A percentile compares a stretch with the other conserved stretches of the same genome.
phyloP scores from a whole-genome alignment of 1,140 invertebrate genomes.

The Adelges cooleyi region DNA sequence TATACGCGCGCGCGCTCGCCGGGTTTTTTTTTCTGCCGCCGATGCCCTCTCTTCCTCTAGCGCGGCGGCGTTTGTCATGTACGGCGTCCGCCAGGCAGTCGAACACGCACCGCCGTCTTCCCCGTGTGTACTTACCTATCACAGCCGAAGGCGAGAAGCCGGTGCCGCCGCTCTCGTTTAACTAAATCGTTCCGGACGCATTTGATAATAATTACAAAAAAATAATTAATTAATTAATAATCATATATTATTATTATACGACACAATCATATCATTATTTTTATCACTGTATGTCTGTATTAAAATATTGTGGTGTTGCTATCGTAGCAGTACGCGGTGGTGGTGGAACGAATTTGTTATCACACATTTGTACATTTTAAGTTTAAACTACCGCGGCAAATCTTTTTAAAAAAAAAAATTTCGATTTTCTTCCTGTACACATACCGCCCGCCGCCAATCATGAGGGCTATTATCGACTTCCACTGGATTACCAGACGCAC shows the following conservation, averaged over 20 bases:
- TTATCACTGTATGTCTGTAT: no score
- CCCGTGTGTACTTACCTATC: background rate
- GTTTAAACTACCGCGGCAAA: no score
- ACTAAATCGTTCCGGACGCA: no score
- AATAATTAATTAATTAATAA: no score
- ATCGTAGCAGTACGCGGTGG: no score
- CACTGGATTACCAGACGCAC: background rate
- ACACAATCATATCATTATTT: no score
- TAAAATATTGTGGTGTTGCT: no score
- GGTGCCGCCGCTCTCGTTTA: no score
- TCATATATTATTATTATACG: no score
- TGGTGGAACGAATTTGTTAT: no score
- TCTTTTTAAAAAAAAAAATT: background rate
- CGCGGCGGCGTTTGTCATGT: background rate
- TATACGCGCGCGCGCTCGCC: slow-evolving; percentile 11
- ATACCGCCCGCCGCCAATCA: background rate
- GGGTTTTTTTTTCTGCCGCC: slow-evolving; percentile 10
- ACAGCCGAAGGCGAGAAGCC: background rate
- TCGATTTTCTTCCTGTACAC: background rate
- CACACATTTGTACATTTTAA: no score
- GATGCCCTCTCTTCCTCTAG: background rate
- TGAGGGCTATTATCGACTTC: background rate
- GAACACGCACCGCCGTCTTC: slow-evolving; percentile 20
- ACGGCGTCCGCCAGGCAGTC: slow-evolving; percentile 6
- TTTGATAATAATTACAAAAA: no score